Percentiles rank a stretch among this genome's conserved stretches.
Evolutionary conservation across 64 coral and sea anemone genomes (phyloP).

Genomic region (Acropora yongei): DNA sequence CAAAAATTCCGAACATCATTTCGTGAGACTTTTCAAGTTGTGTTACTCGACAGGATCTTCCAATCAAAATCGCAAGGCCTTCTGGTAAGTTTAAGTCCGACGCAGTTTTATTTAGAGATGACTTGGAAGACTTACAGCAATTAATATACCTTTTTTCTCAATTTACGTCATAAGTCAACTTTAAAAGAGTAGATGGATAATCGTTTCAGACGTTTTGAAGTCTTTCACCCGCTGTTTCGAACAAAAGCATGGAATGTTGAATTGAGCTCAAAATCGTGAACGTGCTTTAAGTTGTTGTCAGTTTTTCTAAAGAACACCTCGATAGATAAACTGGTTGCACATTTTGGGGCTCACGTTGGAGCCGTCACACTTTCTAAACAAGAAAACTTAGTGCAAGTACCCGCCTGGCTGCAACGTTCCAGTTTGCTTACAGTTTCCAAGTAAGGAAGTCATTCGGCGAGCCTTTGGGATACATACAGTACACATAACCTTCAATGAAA

Average conservation of each 20-base stretch:
- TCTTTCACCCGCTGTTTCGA: background rate
- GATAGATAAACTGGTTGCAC: background rate
- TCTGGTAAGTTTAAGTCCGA: background rate
- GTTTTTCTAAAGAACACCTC: background rate
- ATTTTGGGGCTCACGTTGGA: background rate
- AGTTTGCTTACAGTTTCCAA: background rate
- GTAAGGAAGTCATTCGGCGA: background rate
- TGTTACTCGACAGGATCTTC: background rate
- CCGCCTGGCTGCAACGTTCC: background rate
- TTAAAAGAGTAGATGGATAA: background rate
- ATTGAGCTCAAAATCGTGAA: background rate
- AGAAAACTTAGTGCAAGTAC: background rate
- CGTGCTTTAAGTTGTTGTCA: no score
- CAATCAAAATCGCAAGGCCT: background rate
- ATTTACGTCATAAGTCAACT: background rate
- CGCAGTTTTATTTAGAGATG: background rate
- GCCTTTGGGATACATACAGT: background rate
- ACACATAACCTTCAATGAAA: background rate
- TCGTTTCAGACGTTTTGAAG: background rate
- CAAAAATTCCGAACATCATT: no score
- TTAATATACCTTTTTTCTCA: conserved; percentile 17
- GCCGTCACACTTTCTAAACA: background rate
- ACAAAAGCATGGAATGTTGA: background rate
- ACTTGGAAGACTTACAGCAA: background rate
- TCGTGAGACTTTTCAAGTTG: background rate